Percentiles rank a stretch among this genome's conserved stretches.
Evolutionary conservation across 2,797 vertebrate species (phyloP).

Genomic region (Sciurus vulgaris): DNA sequence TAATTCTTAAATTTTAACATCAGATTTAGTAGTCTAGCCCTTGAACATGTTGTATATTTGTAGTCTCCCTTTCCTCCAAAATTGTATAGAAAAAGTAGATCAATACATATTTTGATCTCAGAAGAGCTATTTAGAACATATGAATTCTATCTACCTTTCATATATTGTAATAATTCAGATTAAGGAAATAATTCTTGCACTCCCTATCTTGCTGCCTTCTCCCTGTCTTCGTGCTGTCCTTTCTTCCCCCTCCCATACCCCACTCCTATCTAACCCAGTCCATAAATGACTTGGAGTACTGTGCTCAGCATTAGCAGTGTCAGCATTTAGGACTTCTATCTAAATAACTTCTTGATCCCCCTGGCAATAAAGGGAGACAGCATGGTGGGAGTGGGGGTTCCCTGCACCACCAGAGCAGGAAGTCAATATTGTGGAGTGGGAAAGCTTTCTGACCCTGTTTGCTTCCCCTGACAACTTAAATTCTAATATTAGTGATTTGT

Average conservation of each 20-base stretch:
- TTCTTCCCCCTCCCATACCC: neutral
- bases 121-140: slow-evolving; percentile 7
- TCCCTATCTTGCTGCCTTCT: neutral
- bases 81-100: slow-evolving; percentile 12
- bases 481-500: slow-evolving; percentile 56
- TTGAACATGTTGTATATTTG: slow-evolving; percentile 13
- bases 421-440: neutral
- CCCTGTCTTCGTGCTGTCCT: neutral
- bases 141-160: neutral
- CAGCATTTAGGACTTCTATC: slow-evolving; percentile 9
- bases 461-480: slow-evolving; percentile 35
- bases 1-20: neutral
- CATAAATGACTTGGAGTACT: neutral
- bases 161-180: neutral
- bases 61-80: neutral
- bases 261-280: neutral
- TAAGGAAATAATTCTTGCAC: neutral
- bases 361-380: neutral
- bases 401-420: neutral
- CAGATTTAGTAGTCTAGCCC: neutral
- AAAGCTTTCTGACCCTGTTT: slow-evolving; percentile 31
- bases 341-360: slow-evolving; percentile 62
- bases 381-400: neutral
- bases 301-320: slow-evolving; percentile 4
- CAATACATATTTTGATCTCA: neutral